Conservation (phyloP, 1,140 invertebrate genomes). For the Drosophila ercepeae region DNA sequence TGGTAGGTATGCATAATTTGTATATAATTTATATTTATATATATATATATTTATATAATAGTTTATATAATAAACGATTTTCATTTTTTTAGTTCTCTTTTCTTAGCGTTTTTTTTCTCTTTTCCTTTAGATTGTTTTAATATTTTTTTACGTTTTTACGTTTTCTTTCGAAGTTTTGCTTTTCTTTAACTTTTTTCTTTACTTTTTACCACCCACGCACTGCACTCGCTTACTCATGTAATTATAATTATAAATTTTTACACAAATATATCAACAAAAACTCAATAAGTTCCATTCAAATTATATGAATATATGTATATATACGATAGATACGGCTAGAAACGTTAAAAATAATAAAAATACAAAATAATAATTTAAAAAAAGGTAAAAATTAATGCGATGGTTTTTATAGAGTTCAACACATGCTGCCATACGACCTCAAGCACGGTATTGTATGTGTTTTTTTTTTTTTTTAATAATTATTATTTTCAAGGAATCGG, state of each 20-base stretch:
- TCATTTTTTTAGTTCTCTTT: conserved; percentile 43
- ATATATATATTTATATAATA: conserved; percentile 60
- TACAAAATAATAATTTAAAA: conserved; percentile 77
- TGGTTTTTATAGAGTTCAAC: conserved; percentile 81
- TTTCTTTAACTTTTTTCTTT: conserved; percentile 9
- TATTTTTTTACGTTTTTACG: conserved; percentile 20
- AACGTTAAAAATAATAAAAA: conserved; percentile 66
- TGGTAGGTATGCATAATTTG: conserved; percentile 53
- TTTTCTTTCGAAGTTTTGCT: conserved; percentile 2
- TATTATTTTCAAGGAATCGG: conserved; percentile 22
- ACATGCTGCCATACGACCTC: conserved; percentile 10
- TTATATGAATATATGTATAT: conserved; percentile 22
- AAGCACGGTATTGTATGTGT: not conserved
- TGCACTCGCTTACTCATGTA: conserved; percentile 41
- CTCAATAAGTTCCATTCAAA: conserved; percentile 66
- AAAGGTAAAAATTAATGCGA: conserved; percentile 79
- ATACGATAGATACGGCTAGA: conserved; percentile 32
- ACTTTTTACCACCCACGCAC: conserved; percentile 23
- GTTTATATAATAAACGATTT: conserved; percentile 81
- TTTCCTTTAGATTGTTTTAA: conserved; percentile 33
- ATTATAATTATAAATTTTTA: conserved; percentile 49
- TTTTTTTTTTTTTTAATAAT: conserved; percentile 1
- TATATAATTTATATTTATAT: conserved; percentile 58
- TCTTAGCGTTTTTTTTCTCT: conserved; percentile 25
- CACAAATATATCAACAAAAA: conserved; percentile 73